Percentiles rank a stretch among this genome's conserved stretches.
These are phyloP conservation scores for Schrankia costaestrigalis DNA, from an alignment of 2,888 invertebrate species.

Conservation along the genomic window DNA sequence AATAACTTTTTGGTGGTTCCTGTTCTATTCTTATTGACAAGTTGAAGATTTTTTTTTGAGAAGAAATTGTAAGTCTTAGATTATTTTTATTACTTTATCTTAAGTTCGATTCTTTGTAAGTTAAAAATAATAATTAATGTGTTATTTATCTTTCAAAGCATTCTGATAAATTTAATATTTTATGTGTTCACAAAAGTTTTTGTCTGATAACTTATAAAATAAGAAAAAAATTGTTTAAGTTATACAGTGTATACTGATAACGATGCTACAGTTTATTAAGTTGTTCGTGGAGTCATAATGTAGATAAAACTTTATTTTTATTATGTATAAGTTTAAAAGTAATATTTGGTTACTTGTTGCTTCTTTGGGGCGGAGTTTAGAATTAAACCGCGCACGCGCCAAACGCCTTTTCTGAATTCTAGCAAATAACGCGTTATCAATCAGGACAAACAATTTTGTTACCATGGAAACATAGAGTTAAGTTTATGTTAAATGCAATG, in stretches of 20 bases:
- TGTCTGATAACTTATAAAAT: conserved; percentile 18
- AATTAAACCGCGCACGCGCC: conserved; percentile 54
- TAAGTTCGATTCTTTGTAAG: conserved; percentile 8
- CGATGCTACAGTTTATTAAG: neutral
- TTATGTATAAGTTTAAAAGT: conserved; percentile 4
- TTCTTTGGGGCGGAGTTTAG: conserved; percentile 54
- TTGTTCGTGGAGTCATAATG: no score
- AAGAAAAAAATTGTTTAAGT: conserved; percentile 18
- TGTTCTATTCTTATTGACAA: conserved; percentile 34
- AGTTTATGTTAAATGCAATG: no score
- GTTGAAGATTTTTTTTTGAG: conserved; percentile 23
- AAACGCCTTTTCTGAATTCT: conserved; percentile 32
- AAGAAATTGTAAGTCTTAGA: conserved; percentile 36
- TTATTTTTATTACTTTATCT: conserved; percentile 11
- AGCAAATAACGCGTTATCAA: no score
- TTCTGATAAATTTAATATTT: conserved; percentile 10
- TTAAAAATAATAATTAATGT: conserved; percentile 9
- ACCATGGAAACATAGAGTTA: no score
- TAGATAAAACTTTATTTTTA: no score
- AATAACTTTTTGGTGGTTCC: conserved; percentile 50
- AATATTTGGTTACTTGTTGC: conserved; percentile 55
- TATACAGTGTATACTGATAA: conserved; percentile 24
- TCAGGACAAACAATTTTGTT: no score
- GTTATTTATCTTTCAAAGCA: conserved; percentile 25
- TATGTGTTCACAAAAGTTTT: conserved; percentile 19